Conservation (phyloP, 2,888 invertebrate genomes). For the Orthosia incerta region DNA sequence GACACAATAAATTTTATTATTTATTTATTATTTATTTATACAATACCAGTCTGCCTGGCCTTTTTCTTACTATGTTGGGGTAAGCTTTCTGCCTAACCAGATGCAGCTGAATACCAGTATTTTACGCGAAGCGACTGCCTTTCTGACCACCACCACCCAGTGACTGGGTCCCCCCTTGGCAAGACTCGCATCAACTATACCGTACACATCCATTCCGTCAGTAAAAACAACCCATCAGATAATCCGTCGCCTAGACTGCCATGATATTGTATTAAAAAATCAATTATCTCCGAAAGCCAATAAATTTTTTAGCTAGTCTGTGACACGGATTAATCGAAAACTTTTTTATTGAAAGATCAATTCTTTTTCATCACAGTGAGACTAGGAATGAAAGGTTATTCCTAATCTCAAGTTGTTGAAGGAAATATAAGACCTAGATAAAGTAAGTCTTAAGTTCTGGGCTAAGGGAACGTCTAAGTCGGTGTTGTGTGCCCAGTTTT, state of each 20-base stretch:
- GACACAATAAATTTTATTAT: no score
- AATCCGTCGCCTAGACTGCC: constrained; percentile 22
- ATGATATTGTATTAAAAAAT: constrained; percentile 31
- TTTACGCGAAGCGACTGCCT: no score
- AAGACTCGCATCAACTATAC: no score
- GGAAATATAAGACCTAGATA: not conserved
- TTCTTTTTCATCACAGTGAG: constrained; percentile 29
- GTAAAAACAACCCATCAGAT: constrained; percentile 6
- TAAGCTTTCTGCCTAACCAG: no score
- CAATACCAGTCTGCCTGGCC: no score
- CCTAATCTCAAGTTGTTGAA: constrained; percentile 23
- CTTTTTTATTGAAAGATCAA: constrained; percentile 44
- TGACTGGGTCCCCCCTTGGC: not conserved
- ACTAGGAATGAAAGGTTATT: no score
- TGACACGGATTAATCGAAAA: constrained; percentile 53
- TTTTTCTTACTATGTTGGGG: no score
- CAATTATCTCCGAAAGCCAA: constrained; percentile 49
- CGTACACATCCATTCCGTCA: not conserved
- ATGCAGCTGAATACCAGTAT: no score
- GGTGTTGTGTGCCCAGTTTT: constrained; percentile 22
- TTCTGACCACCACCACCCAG: no score
- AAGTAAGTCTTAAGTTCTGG: constrained; percentile 1
- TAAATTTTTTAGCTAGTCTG: constrained; percentile 14
- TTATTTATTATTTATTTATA: no score
- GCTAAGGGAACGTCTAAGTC: not conserved